A percentile compares a stretch with the other conserved stretches of the same genome.
Conservation (phyloP, 2,797 vertebrate genomes). For the Prionace glauca region DNA sequence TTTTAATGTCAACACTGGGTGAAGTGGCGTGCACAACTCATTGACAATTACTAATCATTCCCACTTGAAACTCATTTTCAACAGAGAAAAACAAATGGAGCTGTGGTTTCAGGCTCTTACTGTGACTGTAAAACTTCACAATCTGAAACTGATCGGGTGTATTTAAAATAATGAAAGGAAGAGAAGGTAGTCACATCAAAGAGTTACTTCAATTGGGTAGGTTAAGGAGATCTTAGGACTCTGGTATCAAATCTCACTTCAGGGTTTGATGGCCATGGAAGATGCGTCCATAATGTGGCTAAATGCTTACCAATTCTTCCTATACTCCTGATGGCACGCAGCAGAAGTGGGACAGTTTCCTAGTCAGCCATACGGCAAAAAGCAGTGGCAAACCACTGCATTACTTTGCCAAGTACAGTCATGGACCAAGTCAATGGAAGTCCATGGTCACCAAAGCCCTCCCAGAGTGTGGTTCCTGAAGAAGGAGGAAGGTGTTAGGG, state of each 20-base stretch:
- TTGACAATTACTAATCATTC: background rate
- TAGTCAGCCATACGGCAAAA: no score
- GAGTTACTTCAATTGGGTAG: background rate
- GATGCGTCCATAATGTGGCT: no score
- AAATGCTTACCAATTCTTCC: no score
- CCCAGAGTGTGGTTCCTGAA: no score
- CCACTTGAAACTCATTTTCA: background rate
- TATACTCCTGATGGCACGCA: no score
- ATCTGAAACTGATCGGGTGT: background rate
- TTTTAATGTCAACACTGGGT: background rate
- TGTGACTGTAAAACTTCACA: background rate
- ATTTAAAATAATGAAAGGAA: background rate
- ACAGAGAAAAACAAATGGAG: background rate
- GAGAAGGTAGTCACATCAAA: background rate
- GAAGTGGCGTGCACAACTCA: background rate
- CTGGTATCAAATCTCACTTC: no score
- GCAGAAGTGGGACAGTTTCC: no score
- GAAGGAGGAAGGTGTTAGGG: background rate
- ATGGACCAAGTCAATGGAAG: no score
- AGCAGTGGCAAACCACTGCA: no score
- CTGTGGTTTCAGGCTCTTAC: background rate
- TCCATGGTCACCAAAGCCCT: no score
- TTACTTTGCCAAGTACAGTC: no score
- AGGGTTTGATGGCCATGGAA: no score
- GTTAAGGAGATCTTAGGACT: background rate